Base-by-base conservation (phyloP, 2,113 vertebrate species). In the Leptocoma aspasia region DNA sequence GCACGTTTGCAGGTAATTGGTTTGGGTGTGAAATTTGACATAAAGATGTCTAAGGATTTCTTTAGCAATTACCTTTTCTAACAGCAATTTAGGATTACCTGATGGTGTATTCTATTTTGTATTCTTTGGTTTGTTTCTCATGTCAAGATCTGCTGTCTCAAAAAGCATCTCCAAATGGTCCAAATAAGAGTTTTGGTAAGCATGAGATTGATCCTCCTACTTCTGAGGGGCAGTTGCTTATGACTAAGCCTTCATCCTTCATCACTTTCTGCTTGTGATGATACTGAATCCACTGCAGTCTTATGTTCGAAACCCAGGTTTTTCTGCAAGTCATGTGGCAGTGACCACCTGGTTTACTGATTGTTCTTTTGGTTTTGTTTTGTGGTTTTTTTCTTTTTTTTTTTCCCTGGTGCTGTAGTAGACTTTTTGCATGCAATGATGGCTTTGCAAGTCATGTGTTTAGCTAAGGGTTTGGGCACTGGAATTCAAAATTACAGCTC, bases 1-100 rank as follows among this genome's bases (percentile, higher is more conserved):
- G 45, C 7, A 41, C 26, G 41, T 83, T 96, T 93, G 73, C 68
- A 96, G 78, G 33, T 90, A 95, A 90, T 56, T 91, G 90, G 31
- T 61, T 87, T 94, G 76, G 47, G 52, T 53, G 31, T 57, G 69
- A 92, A 94, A 86, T 86, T 80, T 69, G 91, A n/a, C 45, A 26
- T 84, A 81, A 94, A 82, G 65, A 52, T 94, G 7, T 41, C 59
- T 87, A 78, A 92, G 49, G 35, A 88, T 71, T 41, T 96, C 75
- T 73, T 81, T 69, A 59, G 37, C 57, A 63, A 83, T 78, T 90
- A 27, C 11, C 61, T 88, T 39, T 83, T 24, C 78, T 41, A 24
- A 44, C 20, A 80, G 22, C 17, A 76, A 18, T 39, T 72, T 56
- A 52, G 47, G 61, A 73, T 83, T 57, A 68, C 5, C 49, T 61